Percentiles rank a stretch among this genome's conserved stretches.
These are phyloP conservation scores for Parnassius glacialis DNA, from an alignment of 2,888 invertebrate species.

Conservation along the genomic window DNA sequence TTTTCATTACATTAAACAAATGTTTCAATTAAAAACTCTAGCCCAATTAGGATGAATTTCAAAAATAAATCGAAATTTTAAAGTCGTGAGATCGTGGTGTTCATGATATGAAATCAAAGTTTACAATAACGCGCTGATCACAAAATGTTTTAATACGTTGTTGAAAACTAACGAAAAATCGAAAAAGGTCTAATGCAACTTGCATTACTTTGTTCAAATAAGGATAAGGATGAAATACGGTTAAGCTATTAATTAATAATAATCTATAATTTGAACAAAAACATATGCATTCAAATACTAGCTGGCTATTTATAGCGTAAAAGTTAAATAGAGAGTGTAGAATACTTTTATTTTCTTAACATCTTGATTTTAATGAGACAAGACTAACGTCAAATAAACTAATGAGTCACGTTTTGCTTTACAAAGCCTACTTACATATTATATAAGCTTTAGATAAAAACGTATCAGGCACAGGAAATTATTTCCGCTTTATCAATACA, in stretches of 20 bases:
- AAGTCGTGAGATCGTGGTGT: no score
- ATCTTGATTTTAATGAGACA: constrained; percentile 15
- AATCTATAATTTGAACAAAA: constrained; percentile 28
- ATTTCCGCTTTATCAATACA: no score
- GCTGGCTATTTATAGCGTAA: neutral
- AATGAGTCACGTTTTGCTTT: constrained; percentile 11
- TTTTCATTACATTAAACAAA: no score
- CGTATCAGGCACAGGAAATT: neutral
- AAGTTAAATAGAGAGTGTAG: neutral
- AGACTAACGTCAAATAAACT: constrained; percentile 6
- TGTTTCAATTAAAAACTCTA: no score
- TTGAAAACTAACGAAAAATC: no score
- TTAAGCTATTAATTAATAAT: constrained; percentile 28
- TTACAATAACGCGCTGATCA: no score
- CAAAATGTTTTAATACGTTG: no score
- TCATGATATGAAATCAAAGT: no score
- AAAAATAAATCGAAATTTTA: no score
- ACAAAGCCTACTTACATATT: constrained; percentile 1
- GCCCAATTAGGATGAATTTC: no score
- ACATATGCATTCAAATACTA: constrained; percentile 24
- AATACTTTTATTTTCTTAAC: constrained; percentile 9
- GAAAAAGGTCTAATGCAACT: no score
- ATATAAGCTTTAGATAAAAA: constrained; percentile 7
- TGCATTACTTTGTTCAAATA: neutral
- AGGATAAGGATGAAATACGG: constrained; percentile 27